Percentiles rank a stretch among this genome's conserved stretches.
phyloP scores from a whole-genome alignment of 1,140 invertebrate species.

The Halyomorpha halys region DNA sequence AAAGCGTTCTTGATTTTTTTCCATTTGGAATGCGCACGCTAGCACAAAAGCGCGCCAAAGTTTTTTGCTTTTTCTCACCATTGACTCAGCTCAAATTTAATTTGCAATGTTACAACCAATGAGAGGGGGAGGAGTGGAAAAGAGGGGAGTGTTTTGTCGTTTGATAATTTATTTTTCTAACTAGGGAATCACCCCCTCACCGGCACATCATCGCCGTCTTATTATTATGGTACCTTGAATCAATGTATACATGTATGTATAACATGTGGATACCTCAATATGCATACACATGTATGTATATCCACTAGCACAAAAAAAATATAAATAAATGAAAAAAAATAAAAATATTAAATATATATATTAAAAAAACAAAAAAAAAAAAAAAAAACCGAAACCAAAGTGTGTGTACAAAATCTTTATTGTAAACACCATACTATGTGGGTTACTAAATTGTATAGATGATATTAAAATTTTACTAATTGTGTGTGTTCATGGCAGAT shows the following conservation, averaged over 20 bases:
- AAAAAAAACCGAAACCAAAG: conserved; percentile 11
- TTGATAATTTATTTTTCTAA: conserved; percentile 19
- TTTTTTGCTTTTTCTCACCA: conserved; percentile 15
- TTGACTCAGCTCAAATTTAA: conserved; percentile 15
- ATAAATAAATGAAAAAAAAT: background rate
- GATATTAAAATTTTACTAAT: conserved; percentile 15
- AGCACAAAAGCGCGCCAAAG: conserved; percentile 11
- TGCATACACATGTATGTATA: conserved; percentile 16
- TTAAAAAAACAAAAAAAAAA: background rate
- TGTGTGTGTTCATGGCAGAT: conserved; percentile 14
- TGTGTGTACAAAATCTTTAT: conserved; percentile 9
- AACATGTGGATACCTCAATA: conserved; percentile 15
- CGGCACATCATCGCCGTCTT: conserved; percentile 8
- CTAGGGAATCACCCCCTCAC: conserved; percentile 12
- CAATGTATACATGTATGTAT: conserved; percentile 5
- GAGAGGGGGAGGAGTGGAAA: conserved; percentile 4
- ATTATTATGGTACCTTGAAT: conserved; percentile 6
- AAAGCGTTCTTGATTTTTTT: conserved; percentile 6
- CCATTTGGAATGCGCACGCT: conserved; percentile 7
- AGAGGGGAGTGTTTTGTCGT: conserved; percentile 17
- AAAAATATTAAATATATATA: too few relatives aligned
- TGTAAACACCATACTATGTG: conserved; percentile 15
- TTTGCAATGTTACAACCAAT: conserved; percentile 9
- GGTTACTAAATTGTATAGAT: conserved; percentile 15
- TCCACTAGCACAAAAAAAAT: conserved; percentile 14